These are phyloP conservation scores for Callaeas wilsoni DNA, from an alignment of 2,113 vertebrate species.

Conservation along the genomic window DNA sequence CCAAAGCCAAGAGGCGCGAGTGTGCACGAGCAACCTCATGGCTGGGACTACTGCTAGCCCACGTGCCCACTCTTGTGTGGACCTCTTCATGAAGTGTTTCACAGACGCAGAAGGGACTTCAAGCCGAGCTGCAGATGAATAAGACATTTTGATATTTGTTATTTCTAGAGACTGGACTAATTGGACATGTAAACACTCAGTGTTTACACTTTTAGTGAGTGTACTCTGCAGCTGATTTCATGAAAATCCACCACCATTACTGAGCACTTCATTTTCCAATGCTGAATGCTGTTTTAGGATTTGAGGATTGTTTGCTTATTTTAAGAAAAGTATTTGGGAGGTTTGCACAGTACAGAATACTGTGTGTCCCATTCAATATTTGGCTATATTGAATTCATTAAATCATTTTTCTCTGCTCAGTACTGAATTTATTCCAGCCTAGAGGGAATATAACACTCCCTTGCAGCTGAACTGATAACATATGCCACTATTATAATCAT, in stretches of 20 bases:
- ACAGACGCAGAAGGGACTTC: background rate
- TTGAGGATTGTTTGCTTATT: background rate
- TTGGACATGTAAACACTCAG: background rate
- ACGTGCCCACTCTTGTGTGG: fast-evolving
- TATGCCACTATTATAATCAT: background rate
- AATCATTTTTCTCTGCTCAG: background rate
- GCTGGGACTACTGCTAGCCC: background rate
- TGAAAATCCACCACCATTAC: background rate
- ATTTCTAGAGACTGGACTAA: background rate
- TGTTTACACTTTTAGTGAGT: background rate
- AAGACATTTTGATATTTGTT: background rate
- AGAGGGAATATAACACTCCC: background rate
- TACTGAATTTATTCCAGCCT: background rate
- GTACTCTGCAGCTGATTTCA: background rate
- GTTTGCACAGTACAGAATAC: background rate
- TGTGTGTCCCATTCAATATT: background rate
- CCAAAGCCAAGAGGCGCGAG: fast-evolving
- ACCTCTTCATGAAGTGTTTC: background rate
- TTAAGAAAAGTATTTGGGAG: background rate
- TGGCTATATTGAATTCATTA: background rate
- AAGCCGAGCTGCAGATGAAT: background rate
- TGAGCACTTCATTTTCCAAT: background rate
- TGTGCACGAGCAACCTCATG: fast-evolving
- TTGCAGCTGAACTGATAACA: background rate
- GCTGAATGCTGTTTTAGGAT: background rate